These are phyloP conservation scores for Astyanax mexicanus DNA, from an alignment of 2,797 vertebrate genomes.

Conservation along the genomic window DNA sequence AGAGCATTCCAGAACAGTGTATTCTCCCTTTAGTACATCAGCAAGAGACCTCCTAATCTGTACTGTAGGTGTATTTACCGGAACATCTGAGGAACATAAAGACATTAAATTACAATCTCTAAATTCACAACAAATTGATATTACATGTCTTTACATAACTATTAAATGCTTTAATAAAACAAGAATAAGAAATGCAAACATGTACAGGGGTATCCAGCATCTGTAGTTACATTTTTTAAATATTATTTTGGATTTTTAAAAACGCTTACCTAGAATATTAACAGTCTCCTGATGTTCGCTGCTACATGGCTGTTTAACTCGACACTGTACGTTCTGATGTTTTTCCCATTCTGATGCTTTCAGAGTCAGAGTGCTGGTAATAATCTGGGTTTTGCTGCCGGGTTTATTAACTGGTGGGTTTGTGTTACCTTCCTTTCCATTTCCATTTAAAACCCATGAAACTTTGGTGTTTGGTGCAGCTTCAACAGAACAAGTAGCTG, in stretches of 20 bases:
- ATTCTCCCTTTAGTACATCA: constrained; percentile 38
- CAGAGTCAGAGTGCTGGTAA: constrained; percentile 50
- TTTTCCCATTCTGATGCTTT: constrained; percentile 30
- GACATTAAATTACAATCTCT: constrained; percentile 57
- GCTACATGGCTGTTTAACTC: constrained; percentile 67
- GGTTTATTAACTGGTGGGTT: rapidly evolving
- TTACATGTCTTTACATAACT: no score
- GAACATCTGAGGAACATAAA: no score
- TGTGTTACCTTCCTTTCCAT: background rate
- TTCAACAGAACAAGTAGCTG: constrained; percentile 59
- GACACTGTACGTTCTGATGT: constrained; percentile 56
- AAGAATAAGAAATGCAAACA: background rate
- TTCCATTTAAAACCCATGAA: constrained; percentile 55
- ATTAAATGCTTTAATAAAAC: no score
- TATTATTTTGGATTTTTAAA: background rate
- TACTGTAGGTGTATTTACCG: constrained; percentile 50
- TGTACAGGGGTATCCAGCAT: no score
- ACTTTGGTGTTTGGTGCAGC: constrained; percentile 45
- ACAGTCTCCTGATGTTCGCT: background rate
- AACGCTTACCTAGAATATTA: constrained; percentile 53
- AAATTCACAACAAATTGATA: no score
- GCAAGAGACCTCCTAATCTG: constrained; percentile 65
- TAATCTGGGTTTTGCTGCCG: background rate
- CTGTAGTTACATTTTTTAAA: rapidly evolving
- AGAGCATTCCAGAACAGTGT: constrained; percentile 65